Evolutionary conservation across 2,888 invertebrate species (phyloP).

Genomic region (Vandiemenella viatica): DNA sequence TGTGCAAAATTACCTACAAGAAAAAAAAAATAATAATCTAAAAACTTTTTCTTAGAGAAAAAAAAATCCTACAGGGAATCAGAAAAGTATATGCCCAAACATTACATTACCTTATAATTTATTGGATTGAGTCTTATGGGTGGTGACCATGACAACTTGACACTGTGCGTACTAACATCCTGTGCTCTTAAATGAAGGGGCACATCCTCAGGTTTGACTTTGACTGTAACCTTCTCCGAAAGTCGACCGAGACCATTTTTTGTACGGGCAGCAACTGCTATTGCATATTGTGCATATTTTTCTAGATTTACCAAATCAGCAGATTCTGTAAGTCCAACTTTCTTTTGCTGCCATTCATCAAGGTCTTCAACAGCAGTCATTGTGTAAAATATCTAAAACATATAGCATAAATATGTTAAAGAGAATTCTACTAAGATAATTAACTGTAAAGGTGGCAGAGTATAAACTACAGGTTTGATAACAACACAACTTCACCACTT

Average conservation of each 20-base stretch:
- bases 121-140: slow-evolving; percentile 78
- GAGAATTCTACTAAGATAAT: no score
- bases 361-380: slow-evolving; percentile 86
- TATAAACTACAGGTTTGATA: no score
- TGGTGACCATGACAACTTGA: slow-evolving; percentile 82
- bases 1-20: no score
- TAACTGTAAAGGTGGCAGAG: no score
- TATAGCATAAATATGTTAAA: no score
- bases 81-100: no score
- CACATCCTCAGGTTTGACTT: slow-evolving; percentile 85
- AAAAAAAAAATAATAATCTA: no score
- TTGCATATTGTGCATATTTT: slow-evolving; percentile 79
- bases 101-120: slow-evolving; percentile 48
- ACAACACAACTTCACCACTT: background rate
- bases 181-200: slow-evolving; percentile 76
- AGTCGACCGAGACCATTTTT: slow-evolving; percentile 68
- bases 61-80: no score
- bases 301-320: slow-evolving; percentile 80
- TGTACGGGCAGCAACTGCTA: slow-evolving; percentile 76
- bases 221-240: slow-evolving; percentile 77
- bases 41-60: no score
- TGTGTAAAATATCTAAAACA: slow-evolving; percentile 60
- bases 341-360: slow-evolving; percentile 80
- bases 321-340: slow-evolving; percentile 72
- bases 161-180: slow-evolving; percentile 83